Conservation (phyloP, 2,888 invertebrate species). For the Mythimna albipuncta region DNA sequence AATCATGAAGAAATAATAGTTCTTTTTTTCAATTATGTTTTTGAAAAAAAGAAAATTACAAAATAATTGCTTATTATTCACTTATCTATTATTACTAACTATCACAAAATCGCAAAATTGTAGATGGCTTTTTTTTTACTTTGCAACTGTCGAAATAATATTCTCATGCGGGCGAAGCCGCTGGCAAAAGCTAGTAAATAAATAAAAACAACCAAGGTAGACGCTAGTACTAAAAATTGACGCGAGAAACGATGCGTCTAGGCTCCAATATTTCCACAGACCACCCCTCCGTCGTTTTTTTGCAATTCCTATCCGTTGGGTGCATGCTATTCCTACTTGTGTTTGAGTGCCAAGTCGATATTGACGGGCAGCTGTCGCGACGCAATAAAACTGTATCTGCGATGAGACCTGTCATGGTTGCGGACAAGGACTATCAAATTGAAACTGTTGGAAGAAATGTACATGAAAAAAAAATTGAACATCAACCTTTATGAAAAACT, state of each 20-base stretch:
- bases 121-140: too few species aligned
- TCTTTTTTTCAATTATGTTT: too few species aligned
- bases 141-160: too few species aligned
- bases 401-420: constrained; percentile 10
- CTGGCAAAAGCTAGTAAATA: too few species aligned
- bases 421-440: constrained; percentile 25
- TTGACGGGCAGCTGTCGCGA: constrained; percentile 68
- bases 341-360: constrained; percentile 65
- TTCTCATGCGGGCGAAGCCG: too few species aligned
- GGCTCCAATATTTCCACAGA: constrained; percentile 22
- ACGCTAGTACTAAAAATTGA: background rate
- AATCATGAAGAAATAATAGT: too few species aligned
- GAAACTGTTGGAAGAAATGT: background rate
- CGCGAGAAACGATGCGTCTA: background rate
- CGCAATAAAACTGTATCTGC: constrained; percentile 38
- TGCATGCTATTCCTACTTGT: constrained; percentile 51
- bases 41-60: too few species aligned
- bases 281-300: constrained; percentile 35
- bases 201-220: too few species aligned
- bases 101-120: too few species aligned
- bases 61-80: too few species aligned
- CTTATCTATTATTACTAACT: too few species aligned
- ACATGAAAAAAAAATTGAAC: background rate
- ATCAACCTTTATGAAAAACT: too few species aligned
- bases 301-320: constrained; percentile 34